These are phyloP conservation scores for Chloebia gouldiae DNA, from an alignment of 2,113 vertebrate species.

Conservation along the genomic window DNA sequence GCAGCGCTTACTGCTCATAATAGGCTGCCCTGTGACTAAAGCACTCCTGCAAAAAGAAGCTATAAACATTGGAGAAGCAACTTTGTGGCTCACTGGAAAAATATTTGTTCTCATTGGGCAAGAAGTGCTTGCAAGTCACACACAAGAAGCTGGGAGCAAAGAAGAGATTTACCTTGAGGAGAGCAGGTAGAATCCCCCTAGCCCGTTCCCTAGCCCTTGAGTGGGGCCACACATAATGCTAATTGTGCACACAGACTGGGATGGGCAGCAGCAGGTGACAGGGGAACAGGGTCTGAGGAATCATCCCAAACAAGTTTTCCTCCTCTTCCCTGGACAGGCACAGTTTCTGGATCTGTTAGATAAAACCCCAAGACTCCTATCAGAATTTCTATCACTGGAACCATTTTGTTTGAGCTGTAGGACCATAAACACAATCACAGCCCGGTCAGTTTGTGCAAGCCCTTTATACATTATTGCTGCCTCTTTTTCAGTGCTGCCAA, in stretches of 20 bases:
- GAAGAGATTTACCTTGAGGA: background rate
- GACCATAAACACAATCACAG: background rate
- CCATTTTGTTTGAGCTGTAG: rapidly evolving
- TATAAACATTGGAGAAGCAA: background rate
- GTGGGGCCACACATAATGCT: rapidly evolving
- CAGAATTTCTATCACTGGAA: background rate
- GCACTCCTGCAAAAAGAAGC: background rate
- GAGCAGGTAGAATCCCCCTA: background rate
- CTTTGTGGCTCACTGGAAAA: background rate
- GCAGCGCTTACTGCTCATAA: background rate
- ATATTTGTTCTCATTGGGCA: background rate
- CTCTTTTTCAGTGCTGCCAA: background rate
- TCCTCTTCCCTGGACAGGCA: background rate
- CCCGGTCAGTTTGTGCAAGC: background rate
- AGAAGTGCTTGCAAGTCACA: background rate
- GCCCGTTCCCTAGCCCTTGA: rapidly evolving
- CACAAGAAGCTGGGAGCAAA: background rate
- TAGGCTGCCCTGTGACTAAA: background rate
- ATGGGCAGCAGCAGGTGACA: background rate
- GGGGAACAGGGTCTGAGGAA: background rate
- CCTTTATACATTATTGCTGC: background rate
- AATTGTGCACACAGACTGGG: background rate
- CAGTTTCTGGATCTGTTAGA: background rate
- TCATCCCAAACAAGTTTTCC: background rate
- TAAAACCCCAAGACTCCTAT: rapidly evolving